Evolutionary conservation across 1,140 invertebrate species (phyloP).

Genomic region (Aradophagus sp.): DNA sequence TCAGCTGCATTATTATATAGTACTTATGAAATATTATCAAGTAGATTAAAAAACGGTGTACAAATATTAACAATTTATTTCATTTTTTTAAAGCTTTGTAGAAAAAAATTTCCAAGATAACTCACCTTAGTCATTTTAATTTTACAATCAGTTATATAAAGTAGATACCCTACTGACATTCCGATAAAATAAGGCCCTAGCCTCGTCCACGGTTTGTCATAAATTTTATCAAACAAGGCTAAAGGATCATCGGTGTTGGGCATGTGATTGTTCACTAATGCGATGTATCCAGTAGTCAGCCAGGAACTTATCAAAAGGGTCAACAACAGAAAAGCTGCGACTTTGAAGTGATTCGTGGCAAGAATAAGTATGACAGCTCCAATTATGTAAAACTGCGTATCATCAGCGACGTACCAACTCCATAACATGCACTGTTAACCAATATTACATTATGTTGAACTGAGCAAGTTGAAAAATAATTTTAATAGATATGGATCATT

Average conservation of each 20-base stretch:
- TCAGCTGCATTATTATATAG: no score
- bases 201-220: slow-evolving; percentile 90
- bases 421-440: slow-evolving; percentile 87
- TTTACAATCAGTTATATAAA: slow-evolving; percentile 88
- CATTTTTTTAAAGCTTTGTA: no score
- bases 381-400: slow-evolving; percentile 88
- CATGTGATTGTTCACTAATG: slow-evolving; percentile 85
- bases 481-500: neutral
- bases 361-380: slow-evolving; percentile 85
- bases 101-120: slow-evolving; percentile 9
- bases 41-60: no score
- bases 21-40: no score
- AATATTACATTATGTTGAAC: no score
- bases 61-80: no score
- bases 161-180: slow-evolving; percentile 87
- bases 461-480: neutral
- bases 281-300: slow-evolving; percentile 85
- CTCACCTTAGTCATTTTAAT: slow-evolving; percentile 83
- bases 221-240: slow-evolving; percentile 89
- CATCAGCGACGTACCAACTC: slow-evolving; percentile 92
- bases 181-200: slow-evolving; percentile 88
- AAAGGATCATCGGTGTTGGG: slow-evolving; percentile 87
- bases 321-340: slow-evolving; percentile 78
- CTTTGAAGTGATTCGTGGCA: slow-evolving; percentile 84
- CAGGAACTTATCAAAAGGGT: slow-evolving; percentile 84